phyloP scores from a whole-genome alignment of 2,113 vertebrate species.

The Pelecanus crispus region DNA sequence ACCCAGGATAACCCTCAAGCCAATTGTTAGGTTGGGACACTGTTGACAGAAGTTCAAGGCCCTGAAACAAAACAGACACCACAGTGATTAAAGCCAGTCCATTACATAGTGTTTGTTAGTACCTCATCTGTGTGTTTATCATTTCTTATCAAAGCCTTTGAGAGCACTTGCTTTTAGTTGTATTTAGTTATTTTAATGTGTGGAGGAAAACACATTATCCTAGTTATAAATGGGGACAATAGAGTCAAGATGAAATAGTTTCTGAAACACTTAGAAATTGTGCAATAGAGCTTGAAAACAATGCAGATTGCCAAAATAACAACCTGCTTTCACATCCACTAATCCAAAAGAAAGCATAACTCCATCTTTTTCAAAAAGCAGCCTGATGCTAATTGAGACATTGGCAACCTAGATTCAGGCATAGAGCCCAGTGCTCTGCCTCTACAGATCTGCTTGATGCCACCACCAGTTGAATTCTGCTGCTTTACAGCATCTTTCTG shows the following conservation, averaged over 20 bases:
- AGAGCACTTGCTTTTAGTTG: neutral
- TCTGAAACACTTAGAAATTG: neutral
- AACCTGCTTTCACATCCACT: neutral
- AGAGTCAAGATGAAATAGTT: neutral
- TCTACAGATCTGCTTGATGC: neutral
- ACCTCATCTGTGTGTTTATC: neutral
- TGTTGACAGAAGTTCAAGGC: neutral
- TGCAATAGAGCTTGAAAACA: neutral
- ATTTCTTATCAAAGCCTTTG: neutral
- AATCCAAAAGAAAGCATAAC: neutral
- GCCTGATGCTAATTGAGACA: neutral
- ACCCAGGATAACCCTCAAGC: neutral
- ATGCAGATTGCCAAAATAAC: neutral
- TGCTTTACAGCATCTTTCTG: neutral
- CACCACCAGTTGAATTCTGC: neutral
- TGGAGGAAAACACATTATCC: neutral
- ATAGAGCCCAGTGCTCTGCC: neutral
- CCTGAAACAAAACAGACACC: neutral
- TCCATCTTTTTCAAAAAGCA: neutral
- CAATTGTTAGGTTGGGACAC: fast-evolving
- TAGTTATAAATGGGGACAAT: neutral
- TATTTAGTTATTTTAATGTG: neutral
- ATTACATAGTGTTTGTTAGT: neutral
- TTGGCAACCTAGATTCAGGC: neutral
- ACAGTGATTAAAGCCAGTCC: neutral